phyloP scores from a whole-genome alignment of 1,140 invertebrate genomes.

The Pseudomyrmex dendroicus region DNA sequence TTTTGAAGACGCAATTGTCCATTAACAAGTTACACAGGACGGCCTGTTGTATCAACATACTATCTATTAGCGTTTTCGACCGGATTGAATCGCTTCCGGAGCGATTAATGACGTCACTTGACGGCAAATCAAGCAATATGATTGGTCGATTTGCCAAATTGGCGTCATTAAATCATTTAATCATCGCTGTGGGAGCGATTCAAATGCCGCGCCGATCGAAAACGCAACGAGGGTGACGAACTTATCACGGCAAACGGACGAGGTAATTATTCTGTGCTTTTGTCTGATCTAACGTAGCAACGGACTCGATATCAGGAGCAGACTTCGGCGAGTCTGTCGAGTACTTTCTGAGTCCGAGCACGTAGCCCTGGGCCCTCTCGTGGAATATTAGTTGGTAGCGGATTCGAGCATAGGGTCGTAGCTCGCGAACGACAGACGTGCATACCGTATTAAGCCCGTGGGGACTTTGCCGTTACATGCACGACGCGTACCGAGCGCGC shows the following conservation, averaged over 20 bases:
- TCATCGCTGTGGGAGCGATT: too few species aligned
- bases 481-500: conserved; percentile 58
- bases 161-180: too few species aligned
- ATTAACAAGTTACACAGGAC: too few species aligned
- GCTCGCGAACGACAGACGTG: conserved; percentile 81
- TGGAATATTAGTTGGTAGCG: conserved; percentile 83
- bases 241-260: conserved; percentile 26
- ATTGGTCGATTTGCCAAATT: too few species aligned
- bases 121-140: too few species aligned
- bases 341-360: conserved; percentile 72
- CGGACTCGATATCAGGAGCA: conserved; percentile 48
- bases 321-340: conserved; percentile 35
- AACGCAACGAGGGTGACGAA: neutral
- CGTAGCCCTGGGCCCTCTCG: conserved; percentile 78
- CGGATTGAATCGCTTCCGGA: too few species aligned
- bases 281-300: conserved; percentile 48
- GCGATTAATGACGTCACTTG: too few species aligned
- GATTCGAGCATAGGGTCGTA: conserved; percentile 78
- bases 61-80: too few species aligned
- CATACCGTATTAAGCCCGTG: conserved; percentile 83
- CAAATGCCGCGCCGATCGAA: too few species aligned
- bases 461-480: conserved; percentile 72
- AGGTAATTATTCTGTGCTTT: conserved; percentile 42
- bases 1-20: too few species aligned
- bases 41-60: too few species aligned